phyloP scores from a whole-genome alignment of 2,888 invertebrate species.

The Rhynchonema sp. region DNA sequence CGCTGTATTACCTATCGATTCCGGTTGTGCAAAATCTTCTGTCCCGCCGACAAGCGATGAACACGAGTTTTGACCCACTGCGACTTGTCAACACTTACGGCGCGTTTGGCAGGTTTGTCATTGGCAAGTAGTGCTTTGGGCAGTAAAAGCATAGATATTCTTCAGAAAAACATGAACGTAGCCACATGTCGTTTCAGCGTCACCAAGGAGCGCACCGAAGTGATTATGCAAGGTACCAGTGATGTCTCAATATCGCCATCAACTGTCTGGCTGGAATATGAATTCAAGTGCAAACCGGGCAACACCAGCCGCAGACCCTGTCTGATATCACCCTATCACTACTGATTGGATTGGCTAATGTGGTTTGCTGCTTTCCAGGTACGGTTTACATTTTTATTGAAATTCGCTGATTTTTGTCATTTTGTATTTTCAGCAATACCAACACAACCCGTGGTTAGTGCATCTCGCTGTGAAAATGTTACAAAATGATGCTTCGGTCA shows the following conservation, averaged over 20 bases:
- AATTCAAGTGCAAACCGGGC: slow-evolving; percentile 35
- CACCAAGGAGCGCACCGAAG: slow-evolving; percentile 31
- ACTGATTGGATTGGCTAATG: slow-evolving; percentile 33
- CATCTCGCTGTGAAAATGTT: slow-evolving; percentile 30
- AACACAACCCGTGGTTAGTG: slow-evolving; percentile 31
- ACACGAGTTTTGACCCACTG: slow-evolving; percentile 33
- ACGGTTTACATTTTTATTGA: slow-evolving; percentile 4
- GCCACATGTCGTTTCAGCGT: slow-evolving; percentile 18
- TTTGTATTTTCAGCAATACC: slow-evolving; percentile 24
- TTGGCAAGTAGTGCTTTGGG: too few species aligned
- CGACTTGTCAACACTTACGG: slow-evolving; percentile 34
- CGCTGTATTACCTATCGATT: too few species aligned
- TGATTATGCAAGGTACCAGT: slow-evolving; percentile 31
- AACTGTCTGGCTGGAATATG: slow-evolving; percentile 31
- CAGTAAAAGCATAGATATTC: too few species aligned
- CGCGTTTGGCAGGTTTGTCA: slow-evolving; percentile 35
- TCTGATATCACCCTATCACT: slow-evolving; percentile 33
- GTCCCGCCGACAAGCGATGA: slow-evolving; percentile 30
- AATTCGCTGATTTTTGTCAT: neutral
- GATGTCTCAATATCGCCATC: slow-evolving; percentile 17
- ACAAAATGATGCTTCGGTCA: slow-evolving; percentile 25
- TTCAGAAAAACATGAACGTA: too few species aligned
- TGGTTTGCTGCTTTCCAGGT: slow-evolving; percentile 35
- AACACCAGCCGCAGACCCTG: slow-evolving; percentile 27
- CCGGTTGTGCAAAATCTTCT: slow-evolving; percentile 32